These are phyloP conservation scores for Heterodera filipjevi DNA, from an alignment of 2,888 invertebrate species.

Conservation along the genomic window DNA sequence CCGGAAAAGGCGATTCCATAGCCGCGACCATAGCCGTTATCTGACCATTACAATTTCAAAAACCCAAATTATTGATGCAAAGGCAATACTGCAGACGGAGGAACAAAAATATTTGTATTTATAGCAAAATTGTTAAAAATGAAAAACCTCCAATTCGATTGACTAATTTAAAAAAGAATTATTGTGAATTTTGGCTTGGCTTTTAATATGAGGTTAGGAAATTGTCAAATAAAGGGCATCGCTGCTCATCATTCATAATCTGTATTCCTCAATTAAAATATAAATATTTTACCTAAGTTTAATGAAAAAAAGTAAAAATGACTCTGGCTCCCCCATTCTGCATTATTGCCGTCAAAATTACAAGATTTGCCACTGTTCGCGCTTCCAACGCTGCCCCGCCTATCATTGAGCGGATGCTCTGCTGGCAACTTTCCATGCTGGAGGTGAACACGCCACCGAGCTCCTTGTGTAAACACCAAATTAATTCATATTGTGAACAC, in stretches of 20 bases:
- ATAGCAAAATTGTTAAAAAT: too few species aligned
- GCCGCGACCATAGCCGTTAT: conserved; percentile 21
- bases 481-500: too few species aligned
- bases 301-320: too few species aligned
- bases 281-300: too few species aligned
- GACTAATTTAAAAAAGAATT: background rate
- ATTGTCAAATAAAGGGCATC: too few species aligned
- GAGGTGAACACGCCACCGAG: conserved; percentile 87
- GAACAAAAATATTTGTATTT: too few species aligned
- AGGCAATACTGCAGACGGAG: too few species aligned
- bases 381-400: conserved; percentile 76
- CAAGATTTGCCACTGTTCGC: conserved; percentile 80
- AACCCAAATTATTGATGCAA: too few species aligned
- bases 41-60: too few species aligned
- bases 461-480: conserved; percentile 73
- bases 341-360: conserved; percentile 85
- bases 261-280: too few species aligned
- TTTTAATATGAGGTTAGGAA: too few species aligned
- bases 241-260: too few species aligned
- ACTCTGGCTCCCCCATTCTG: conserved; percentile 66
- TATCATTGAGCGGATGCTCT: conserved; percentile 80
- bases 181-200: background rate
- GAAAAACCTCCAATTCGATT: background rate
- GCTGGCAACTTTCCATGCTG: conserved; percentile 84
- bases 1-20: background rate